A percentile compares a stretch with the other conserved stretches of the same genome.
Conservation (phyloP, 2,888 invertebrate species). For the Margaritifera margaritifera region DNA sequence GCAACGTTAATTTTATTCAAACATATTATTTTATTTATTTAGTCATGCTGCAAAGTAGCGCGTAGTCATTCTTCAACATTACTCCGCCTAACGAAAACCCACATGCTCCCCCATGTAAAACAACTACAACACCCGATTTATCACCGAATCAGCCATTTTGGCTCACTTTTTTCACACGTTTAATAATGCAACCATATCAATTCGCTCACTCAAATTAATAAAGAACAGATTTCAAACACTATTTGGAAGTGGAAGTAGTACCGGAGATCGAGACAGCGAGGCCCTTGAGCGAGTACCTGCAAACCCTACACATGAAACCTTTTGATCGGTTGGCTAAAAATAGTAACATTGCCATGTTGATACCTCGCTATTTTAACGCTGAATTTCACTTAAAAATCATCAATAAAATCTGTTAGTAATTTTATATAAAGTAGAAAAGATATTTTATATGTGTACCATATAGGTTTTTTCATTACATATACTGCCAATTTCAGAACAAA, state of each 20-base stretch:
- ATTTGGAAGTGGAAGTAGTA: conserved; percentile 48
- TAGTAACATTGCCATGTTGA: conserved; percentile 44
- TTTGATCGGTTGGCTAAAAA: conserved; percentile 36
- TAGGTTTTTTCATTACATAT: too few relatives aligned
- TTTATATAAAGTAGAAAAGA: too few relatives aligned
- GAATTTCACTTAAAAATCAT: conserved; percentile 18
- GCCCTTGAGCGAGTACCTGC: conserved; percentile 57
- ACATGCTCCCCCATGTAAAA: conserved; percentile 9
- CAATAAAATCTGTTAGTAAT: too few relatives aligned
- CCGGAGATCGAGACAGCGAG: conserved; percentile 36
- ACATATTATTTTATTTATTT: too few relatives aligned
- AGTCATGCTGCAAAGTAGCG: conserved; percentile 9
- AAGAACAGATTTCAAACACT: not conserved
- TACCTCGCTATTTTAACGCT: conserved; percentile 41
- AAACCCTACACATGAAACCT: conserved; percentile 47
- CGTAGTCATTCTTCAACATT: conserved; percentile 50
- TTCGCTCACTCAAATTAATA: not conserved
- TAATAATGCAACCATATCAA: conserved; percentile 1
- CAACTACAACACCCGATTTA: conserved; percentile 7
- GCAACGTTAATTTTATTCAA: too few relatives aligned
- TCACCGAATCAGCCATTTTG: conserved; percentile 37
- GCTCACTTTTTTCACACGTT: conserved; percentile 3
- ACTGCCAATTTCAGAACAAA: too few relatives aligned
- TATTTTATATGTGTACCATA: too few relatives aligned
- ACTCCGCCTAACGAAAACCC: conserved; percentile 43